These are phyloP conservation scores for Drosophila conformis DNA, from an alignment of 2,888 invertebrate species.

Conservation along the genomic window DNA sequence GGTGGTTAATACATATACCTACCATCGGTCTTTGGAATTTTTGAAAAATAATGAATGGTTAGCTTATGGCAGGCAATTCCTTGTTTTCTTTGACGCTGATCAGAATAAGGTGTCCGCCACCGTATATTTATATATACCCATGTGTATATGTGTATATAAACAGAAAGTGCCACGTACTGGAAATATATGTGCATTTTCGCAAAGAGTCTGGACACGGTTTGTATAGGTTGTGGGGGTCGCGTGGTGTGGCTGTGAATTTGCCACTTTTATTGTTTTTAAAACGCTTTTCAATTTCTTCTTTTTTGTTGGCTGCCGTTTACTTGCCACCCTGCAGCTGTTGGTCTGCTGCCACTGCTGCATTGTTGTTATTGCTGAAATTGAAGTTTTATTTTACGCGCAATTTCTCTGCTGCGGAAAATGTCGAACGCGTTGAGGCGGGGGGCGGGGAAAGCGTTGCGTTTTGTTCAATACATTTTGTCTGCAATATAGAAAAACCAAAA, in stretches of 20 bases:
- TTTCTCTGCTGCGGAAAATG: slow-evolving; percentile 57
- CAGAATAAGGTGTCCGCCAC: too few relatives aligned
- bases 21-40: too few relatives aligned
- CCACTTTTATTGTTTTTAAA: slow-evolving; percentile 79
- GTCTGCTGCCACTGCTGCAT: slow-evolving; percentile 8
- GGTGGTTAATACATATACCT: too few relatives aligned
- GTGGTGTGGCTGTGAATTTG: slow-evolving; percentile 63
- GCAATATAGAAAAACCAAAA: slow-evolving; percentile 50
- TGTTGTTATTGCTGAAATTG: slow-evolving; percentile 64
- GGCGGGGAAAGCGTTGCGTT: neutral
- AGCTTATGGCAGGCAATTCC: too few relatives aligned
- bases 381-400: slow-evolving; percentile 78
- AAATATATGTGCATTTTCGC: slow-evolving; percentile 66
- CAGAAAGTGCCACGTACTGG: slow-evolving; percentile 53
- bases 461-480: slow-evolving; percentile 48
- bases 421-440: neutral
- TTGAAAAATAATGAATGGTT: too few relatives aligned
- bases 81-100: too few relatives aligned
- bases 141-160: neutral
- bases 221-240: neutral
- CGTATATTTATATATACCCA: neutral
- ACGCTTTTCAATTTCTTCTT: slow-evolving; percentile 72
- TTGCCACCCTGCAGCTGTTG: slow-evolving; percentile 4
- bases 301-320: slow-evolving; percentile 11
- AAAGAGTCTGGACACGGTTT: slow-evolving; percentile 5